Evolutionary conservation across 2,888 invertebrate species (phyloP), one percentile per base, ranked within the genome.

Genomic region (Margaritifera margaritifera): DNA sequence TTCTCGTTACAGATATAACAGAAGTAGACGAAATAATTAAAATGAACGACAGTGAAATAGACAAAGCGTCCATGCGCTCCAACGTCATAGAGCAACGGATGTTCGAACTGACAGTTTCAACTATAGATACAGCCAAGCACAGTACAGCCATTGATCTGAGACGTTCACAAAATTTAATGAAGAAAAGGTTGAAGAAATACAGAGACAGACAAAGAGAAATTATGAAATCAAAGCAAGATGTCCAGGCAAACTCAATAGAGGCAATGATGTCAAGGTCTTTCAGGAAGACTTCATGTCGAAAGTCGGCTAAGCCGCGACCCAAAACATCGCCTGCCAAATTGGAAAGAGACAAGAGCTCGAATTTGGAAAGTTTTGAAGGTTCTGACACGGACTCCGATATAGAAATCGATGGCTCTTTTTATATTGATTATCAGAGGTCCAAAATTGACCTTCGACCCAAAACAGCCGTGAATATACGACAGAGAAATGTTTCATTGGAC

Each of bases 391-490:
- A 77, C 18, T 66, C 74, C 0, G 74, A 77, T 22, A 31, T 74
- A n/a, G 74, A 74, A 64, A 69, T 74, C n/a, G 77, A 77, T 52
- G 68, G 70, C 22, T 55, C 70, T 18, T 77, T 77, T 31, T 74
- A 74, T 74, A 74, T 77, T 27, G 77, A 77, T 62, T 74, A 77
- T 24, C 77, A 74, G 60, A 74, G 64, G 53, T 74, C 74, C 42
- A 77, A 77, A 55, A 77, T 74, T 24, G 77, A 77, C 25, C 66
- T 77, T 11, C 63, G 77, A 31, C 77, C 77, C 6, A 77, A 77
- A 59, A 77, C 77, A 0, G 74, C 77, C 4, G 64, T 77, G 68
- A 72, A 74, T 53, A 77, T 77, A 24, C 55, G 52, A 20, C 57
- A 72, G 22, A 66, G 69, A 53, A 71, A 71, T n/a, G 50, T 59